Evolutionary conservation across 2,113 vertebrate genomes (phyloP).

Genomic region (Prietella phreatophila): DNA sequence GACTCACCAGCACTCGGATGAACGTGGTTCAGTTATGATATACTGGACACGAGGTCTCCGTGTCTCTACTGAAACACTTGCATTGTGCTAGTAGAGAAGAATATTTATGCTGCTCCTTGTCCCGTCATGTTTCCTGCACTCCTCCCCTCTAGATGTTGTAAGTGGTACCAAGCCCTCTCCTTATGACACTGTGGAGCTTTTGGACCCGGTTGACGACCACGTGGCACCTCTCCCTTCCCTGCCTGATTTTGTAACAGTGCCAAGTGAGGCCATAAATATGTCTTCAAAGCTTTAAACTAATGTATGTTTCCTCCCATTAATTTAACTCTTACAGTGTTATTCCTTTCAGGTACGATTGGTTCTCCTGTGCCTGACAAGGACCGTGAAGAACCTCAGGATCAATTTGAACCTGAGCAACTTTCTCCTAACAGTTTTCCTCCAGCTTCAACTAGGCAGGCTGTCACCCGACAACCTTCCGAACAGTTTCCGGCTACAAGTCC

Average conservation of each 20-base stretch:
- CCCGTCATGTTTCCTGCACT: not conserved
- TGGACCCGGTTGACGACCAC: not conserved
- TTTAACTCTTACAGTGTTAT: not conserved
- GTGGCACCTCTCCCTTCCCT: not conserved
- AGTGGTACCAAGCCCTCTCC: constrained; percentile 46
- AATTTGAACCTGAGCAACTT: not conserved
- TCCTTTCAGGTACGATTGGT: not conserved
- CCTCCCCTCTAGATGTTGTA: constrained; percentile 44
- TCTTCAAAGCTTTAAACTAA: constrained; percentile 26
- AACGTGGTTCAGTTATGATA: no score
- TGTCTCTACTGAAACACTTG: not conserved
- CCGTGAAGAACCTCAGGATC: not conserved
- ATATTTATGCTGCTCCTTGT: not conserved
- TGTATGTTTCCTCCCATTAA: not conserved
- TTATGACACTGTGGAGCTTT: constrained; percentile 23
- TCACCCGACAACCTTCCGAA: not conserved
- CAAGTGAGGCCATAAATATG: not conserved
- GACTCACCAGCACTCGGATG: no score
- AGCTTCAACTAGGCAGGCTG: not conserved
- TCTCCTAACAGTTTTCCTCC: not conserved
- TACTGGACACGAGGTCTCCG: not conserved
- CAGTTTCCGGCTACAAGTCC: not conserved
- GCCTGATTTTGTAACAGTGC: not conserved
- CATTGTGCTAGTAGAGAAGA: not conserved
- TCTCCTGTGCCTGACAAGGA: not conserved